Base-by-base conservation (phyloP, 2,113 vertebrate genomes). In the Dissostichus mawsoni region DNA sequence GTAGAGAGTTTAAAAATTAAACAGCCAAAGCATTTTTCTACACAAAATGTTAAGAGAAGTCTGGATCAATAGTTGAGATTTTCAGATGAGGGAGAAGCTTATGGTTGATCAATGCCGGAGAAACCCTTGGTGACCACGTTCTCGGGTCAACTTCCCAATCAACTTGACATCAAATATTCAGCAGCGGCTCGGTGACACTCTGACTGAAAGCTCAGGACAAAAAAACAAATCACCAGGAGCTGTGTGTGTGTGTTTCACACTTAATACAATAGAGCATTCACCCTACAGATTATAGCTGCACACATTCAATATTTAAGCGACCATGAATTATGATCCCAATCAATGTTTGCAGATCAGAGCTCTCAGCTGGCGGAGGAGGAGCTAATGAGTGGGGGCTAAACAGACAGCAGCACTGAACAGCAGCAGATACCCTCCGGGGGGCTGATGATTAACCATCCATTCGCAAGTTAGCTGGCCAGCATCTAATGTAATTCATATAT, bases 271-370 rank as follows among this genome's bases (percentile, higher is more conserved):
- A 67, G 52, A 77, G 80, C 77, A 81, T 81, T 69, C 83, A 12
- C 50, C 79, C 56, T 4, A 77, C 81, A 86, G 87, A 87, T 90
- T 77, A 84, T 57, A 52, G 81, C 87, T 36, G 53, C 72, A 56
- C 77, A 82, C 83, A 90, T 92, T 55, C 91, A 93, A 89, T 92
- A 89, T 90, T 90, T 82, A 92, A 86, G 80, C 44, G 0, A 44
- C 4, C 0, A 44, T 47, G 78, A 93, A 93, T 93, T 90, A 91
- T 92, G 88, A 93, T 89, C 70, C 63, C 67, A 77, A 90, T 90
- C 89, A 78, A 89, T 88, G 89, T 89, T 81, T 76, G 84, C 51
- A 83, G 87, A 91, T 90, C 92, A 90, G 75, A 90, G 86, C 86
- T 81, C 65, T 77, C 77, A 69, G 89, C 80, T 80, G 85, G 82